A percentile compares a stretch with the other conserved stretches of the same genome.
Conservation (phyloP, 2,888 invertebrate species). For the Drosophila merina region DNA sequence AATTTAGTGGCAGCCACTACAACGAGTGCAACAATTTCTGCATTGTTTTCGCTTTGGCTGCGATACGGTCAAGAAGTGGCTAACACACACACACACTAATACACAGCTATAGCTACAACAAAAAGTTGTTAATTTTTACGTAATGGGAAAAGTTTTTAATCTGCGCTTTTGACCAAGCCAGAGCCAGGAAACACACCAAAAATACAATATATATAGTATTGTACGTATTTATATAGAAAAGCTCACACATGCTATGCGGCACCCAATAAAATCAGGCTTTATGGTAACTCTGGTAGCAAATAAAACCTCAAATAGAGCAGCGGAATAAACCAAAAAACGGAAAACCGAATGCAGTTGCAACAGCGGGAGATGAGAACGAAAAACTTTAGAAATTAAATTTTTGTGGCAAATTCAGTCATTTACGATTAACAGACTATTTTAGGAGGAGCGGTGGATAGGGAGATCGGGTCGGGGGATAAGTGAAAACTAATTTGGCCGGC, state of each 20-base stretch:
- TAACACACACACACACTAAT: conserved; percentile 16
- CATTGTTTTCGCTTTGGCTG: conserved; percentile 20
- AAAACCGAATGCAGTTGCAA: conserved; percentile 48
- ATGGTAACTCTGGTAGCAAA: conserved; percentile 53
- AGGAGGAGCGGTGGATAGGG: background rate
- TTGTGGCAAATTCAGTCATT: conserved; percentile 36
- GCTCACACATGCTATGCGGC: conserved; percentile 22
- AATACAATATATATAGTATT: conserved; percentile 8
- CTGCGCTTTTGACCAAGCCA: conserved; percentile 46
- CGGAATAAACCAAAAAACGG: conserved; percentile 49
- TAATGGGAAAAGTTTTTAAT: conserved; percentile 80
- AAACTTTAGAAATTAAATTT: conserved; percentile 36
- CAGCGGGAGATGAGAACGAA: conserved; percentile 4
- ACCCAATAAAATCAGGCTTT: conserved; percentile 73
- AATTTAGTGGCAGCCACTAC: conserved; percentile 60
- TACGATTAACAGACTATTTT: conserved; percentile 51
- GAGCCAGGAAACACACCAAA: conserved; percentile 16
- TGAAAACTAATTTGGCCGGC: conserved; percentile 62
- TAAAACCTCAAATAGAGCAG: conserved; percentile 55
- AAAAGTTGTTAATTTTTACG: conserved; percentile 77
- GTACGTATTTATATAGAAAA: conserved; percentile 10
- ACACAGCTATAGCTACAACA: conserved; percentile 23
- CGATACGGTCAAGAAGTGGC: conserved; percentile 38
- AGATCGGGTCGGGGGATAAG: background rate
- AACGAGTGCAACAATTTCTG: conserved; percentile 49